Percentiles rank a stretch among this genome's conserved stretches.
These are phyloP conservation scores for Scolopax rusticola DNA, from an alignment of 2,797 vertebrate species.

Conservation along the genomic window DNA sequence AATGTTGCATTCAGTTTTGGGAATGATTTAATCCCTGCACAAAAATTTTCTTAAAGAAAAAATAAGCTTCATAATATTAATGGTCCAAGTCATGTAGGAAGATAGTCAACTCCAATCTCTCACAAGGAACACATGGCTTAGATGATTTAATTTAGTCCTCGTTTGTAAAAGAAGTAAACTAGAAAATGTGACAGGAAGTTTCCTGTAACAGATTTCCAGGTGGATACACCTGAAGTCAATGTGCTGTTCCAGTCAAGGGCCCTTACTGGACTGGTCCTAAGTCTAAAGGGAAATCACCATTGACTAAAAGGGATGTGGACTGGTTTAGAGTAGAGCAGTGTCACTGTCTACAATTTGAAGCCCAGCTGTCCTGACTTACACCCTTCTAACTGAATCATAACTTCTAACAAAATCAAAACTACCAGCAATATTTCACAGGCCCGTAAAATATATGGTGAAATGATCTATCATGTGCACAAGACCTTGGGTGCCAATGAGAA, in stretches of 20 bases:
- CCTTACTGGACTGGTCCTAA: background rate
- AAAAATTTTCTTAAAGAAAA: background rate
- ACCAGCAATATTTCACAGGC: background rate
- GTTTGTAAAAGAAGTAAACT: background rate
- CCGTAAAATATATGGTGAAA: background rate
- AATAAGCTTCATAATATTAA: background rate
- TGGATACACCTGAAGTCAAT: background rate
- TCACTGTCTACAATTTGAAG: background rate
- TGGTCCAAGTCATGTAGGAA: background rate
- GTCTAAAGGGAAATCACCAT: background rate
- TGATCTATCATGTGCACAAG: background rate
- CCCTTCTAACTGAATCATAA: background rate
- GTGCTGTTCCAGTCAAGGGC: background rate
- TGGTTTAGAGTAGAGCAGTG: background rate
- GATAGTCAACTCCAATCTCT: background rate
- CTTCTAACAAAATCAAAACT: background rate
- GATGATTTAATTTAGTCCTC: background rate
- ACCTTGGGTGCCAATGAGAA: background rate
- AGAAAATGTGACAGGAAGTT: background rate
- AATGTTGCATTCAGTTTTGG: background rate
- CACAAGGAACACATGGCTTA: background rate
- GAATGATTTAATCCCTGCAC: background rate
- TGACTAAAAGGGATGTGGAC: background rate
- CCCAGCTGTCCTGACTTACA: background rate
- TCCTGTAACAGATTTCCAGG: accelerated